These are phyloP conservation scores for Drosophila quinaria DNA, from an alignment of 2,888 invertebrate genomes.

Conservation along the genomic window DNA sequence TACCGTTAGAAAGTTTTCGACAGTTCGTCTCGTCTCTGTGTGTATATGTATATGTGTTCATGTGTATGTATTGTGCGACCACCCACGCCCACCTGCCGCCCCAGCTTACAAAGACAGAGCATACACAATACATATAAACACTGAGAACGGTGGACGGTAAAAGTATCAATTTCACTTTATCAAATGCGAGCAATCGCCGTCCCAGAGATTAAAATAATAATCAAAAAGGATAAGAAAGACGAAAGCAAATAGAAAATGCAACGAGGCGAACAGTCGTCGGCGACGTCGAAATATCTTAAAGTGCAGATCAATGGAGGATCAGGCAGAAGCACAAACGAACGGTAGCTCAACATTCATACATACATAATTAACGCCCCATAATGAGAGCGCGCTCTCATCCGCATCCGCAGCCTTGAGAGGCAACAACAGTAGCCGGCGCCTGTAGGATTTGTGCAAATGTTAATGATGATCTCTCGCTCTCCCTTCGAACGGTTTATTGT, in stretches of 20 bases:
- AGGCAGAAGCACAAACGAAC: constrained; percentile 19
- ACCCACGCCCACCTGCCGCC: constrained; percentile 58
- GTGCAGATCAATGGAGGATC: constrained; percentile 45
- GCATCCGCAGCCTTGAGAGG: constrained; percentile 26
- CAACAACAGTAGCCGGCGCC: constrained; percentile 66
- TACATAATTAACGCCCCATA: constrained; percentile 74
- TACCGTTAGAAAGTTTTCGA: constrained; percentile 75
- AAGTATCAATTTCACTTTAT: constrained; percentile 77
- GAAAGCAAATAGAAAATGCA: constrained; percentile 53
- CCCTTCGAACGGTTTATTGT: constrained; percentile 29
- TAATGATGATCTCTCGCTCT: constrained; percentile 75
- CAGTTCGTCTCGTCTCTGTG: constrained; percentile 2
- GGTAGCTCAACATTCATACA: constrained; percentile 51
- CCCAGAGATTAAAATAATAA: constrained; percentile 69
- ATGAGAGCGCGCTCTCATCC: constrained; percentile 50
- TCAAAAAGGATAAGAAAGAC: constrained; percentile 59
- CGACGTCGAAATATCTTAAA: constrained; percentile 59
- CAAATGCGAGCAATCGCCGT: constrained; percentile 63
- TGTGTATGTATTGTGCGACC: constrained; percentile 36
- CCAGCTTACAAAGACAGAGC: not conserved
- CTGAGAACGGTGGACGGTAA: constrained; percentile 23
- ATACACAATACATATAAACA: constrained; percentile 13
- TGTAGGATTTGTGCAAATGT: constrained; percentile 72
- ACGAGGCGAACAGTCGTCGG: constrained; percentile 56
- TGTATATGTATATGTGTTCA: not conserved